Conservation (phyloP, 2,888 invertebrate genomes). For the Microctonus aethiopoides region DNA sequence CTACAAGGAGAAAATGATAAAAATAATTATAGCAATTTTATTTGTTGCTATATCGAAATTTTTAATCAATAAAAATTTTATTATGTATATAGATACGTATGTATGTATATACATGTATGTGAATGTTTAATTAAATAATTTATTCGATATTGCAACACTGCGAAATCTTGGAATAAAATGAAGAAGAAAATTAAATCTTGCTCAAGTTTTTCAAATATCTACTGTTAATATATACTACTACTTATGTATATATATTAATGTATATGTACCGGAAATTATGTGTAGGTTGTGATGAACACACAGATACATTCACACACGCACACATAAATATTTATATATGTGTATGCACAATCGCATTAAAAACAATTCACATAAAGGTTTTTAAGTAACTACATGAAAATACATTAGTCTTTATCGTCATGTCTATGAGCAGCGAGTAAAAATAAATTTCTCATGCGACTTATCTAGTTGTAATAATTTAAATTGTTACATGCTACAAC, state of each 20-base stretch:
- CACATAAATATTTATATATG: no score
- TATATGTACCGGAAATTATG: neutral
- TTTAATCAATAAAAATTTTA: neutral
- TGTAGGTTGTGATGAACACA: neutral
- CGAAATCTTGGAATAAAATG: conserved; percentile 29
- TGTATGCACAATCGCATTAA: no score
- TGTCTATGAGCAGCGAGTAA: neutral
- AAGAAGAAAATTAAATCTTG: neutral
- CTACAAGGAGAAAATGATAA: conserved; percentile 7
- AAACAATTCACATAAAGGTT: neutral
- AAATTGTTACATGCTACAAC: conserved; percentile 2
- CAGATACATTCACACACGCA: neutral
- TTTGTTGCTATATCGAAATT: neutral
- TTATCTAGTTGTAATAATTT: neutral
- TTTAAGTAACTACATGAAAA: neutral
- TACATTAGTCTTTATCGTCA: neutral
- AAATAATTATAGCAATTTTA: neutral
- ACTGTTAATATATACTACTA: neutral
- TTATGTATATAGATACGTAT: no score
- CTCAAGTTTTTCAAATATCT: neutral
- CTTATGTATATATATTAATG: neutral
- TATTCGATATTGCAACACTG: conserved; percentile 25
- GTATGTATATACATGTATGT: no score
- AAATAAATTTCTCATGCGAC: neutral
- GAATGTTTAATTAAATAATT: neutral